A percentile compares a stretch with the other conserved stretches of the same genome.
Conservation (phyloP, 1,140 invertebrate species). For the Orchesella cincta region DNA sequence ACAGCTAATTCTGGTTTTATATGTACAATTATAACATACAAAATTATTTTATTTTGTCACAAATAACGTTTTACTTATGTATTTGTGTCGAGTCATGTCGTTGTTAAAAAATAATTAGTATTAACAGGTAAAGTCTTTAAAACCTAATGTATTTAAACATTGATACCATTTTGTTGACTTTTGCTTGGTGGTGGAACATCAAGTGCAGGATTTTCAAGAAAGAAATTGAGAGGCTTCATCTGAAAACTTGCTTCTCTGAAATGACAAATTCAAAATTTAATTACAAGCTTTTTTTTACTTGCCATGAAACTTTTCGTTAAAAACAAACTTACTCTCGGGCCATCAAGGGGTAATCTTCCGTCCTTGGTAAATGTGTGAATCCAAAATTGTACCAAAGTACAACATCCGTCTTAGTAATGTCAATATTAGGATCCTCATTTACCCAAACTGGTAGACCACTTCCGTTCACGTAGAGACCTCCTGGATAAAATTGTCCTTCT, state of each 20-base stretch:
- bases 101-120: no score
- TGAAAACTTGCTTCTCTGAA: neutral
- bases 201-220: neutral
- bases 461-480: constrained; percentile 35
- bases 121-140: no score
- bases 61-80: no score
- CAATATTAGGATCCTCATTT: neutral
- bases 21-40: no score
- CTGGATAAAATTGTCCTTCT: constrained; percentile 36
- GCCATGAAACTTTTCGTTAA: neutral
- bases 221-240: constrained; percentile 17
- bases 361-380: constrained; percentile 32
- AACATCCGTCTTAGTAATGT: constrained; percentile 26
- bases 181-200: constrained; percentile 18
- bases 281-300: neutral
- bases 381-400: constrained; percentile 28
- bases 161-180: neutral
- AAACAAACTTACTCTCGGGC: neutral
- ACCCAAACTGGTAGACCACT: constrained; percentile 34
- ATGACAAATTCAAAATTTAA: neutral
- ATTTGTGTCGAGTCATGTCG: no score
- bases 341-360: constrained; percentile 28
- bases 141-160: no score
- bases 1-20: no score
- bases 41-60: no score